Conservation (phyloP, 2,113 vertebrate species). For the Chamaetylas fuelleborni region DNA sequence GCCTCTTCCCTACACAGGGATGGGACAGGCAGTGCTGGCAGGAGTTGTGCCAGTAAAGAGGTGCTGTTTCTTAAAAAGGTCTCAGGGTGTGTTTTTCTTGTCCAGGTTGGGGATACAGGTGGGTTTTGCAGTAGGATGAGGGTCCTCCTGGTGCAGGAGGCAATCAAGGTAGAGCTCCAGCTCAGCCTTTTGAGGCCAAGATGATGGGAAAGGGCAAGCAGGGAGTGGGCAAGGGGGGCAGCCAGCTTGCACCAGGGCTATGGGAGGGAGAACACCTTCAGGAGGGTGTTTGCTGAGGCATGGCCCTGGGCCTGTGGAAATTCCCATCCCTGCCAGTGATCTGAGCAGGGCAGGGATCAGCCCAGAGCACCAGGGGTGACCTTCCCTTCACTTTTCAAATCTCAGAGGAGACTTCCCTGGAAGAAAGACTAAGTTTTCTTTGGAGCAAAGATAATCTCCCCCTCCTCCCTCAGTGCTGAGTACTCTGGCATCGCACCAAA, state of each 20-base stretch:
- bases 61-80: neutral
- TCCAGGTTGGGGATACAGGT: accelerated
- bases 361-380: accelerated
- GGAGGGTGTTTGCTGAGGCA: neutral
- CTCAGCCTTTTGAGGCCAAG: neutral
- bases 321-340: neutral
- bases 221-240: neutral
- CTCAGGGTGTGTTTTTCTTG: neutral
- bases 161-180: accelerated
- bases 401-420: neutral
- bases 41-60: neutral
- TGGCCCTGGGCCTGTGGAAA: neutral
- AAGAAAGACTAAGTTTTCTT: neutral
- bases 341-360: accelerated
- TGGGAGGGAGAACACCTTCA: neutral
- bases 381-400: neutral
- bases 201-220: neutral
- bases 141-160: neutral
- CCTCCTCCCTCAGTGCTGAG: neutral
- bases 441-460: neutral
- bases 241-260: neutral
- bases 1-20: neutral
- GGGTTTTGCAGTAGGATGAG: neutral
- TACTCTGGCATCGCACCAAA: neutral
- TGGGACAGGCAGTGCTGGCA: accelerated